Evolutionary conservation across 2,797 vertebrate species (phyloP), one percentile per base, ranked within the genome.

Genomic region (Miichthys miiuy): DNA sequence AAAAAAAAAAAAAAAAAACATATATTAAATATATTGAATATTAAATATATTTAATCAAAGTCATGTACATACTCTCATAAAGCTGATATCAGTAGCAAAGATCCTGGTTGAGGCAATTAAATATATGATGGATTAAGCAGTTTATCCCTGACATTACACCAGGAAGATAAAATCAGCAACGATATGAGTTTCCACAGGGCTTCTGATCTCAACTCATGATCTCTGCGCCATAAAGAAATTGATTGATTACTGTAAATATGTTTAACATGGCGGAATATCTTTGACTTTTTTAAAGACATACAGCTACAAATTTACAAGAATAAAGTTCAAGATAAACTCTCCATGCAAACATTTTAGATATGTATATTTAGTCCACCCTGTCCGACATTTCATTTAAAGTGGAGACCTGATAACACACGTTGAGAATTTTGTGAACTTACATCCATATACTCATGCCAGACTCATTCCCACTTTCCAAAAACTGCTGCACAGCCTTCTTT

Each of bases 401-500:
- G 14, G 52, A 77, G 56, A 72, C 65, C 44, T 75, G 48, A 64
- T 71, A 75, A 81, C 34, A 23, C 13, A 55, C 46, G 27, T 57
- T 4, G 2, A 20, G 47, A 71, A 74, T 65, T 77, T 84, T 41
- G 72, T 57, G 64, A 80, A 77, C 75, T 78, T 65, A 58, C 77
- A 66, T 86, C 50, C 75, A 77, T 67, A 62, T 47, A 82, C 62
- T 84, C 34, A 38, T 78, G 65, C 68, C 41, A 83, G 54, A 84
- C 78, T 80, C 54, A 77, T 74, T 85, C 46, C 41, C 48, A 61
- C 73, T 88, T 78, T 81, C 51, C 25, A 65, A 84, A 38, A 86
- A 90, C 61, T 79, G 77, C 89, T 69, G 81, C 77, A 77, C 84
- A 89, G 87, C 89, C 86, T 86, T 20, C 61, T 92, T 83, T 87